These are phyloP conservation scores for Nesogale talazaci DNA, from an alignment of 2,113 vertebrate genomes.

Conservation along the genomic window DNA sequence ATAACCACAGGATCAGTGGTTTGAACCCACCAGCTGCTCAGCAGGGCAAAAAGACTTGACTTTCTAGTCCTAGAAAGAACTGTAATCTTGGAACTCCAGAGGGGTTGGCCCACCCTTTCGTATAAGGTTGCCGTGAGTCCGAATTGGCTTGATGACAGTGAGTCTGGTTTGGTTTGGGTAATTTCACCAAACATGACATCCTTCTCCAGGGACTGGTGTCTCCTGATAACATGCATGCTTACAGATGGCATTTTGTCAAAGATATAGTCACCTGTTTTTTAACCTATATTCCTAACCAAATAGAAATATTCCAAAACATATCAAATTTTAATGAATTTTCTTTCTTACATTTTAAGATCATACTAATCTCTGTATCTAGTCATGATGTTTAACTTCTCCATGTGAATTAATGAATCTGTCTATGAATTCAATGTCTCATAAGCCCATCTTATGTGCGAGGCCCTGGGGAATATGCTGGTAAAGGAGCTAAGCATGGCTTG, in stretches of 20 bases:
- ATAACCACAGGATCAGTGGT: too few relatives aligned
- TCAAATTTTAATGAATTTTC: conserved; percentile 18
- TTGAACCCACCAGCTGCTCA: too few relatives aligned
- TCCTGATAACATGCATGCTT: neutral
- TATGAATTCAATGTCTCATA: neutral
- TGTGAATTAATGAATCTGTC: conserved; percentile 5
- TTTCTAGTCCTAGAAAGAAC: too few relatives aligned
- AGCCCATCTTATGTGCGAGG: neutral
- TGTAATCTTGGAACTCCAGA: too few relatives aligned
- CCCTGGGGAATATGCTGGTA: neutral
- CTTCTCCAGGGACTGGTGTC: too few relatives aligned
- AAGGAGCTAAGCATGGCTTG: neutral
- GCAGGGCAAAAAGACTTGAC: too few relatives aligned
- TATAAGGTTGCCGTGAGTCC: too few relatives aligned
- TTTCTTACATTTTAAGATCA: neutral
- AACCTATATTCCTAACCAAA: neutral
- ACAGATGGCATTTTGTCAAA: neutral
- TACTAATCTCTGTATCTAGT: conserved; percentile 18
- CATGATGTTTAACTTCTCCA: conserved; percentile 24
- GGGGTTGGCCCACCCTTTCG: too few relatives aligned
- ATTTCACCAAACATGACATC: too few relatives aligned
- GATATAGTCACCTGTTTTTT: conserved; percentile 15
- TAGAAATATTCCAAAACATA: neutral
- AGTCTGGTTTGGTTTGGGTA: too few relatives aligned
- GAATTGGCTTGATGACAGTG: too few relatives aligned